Base-by-base conservation (phyloP, 2,797 vertebrate genomes). In the Astyanax mexicanus region DNA sequence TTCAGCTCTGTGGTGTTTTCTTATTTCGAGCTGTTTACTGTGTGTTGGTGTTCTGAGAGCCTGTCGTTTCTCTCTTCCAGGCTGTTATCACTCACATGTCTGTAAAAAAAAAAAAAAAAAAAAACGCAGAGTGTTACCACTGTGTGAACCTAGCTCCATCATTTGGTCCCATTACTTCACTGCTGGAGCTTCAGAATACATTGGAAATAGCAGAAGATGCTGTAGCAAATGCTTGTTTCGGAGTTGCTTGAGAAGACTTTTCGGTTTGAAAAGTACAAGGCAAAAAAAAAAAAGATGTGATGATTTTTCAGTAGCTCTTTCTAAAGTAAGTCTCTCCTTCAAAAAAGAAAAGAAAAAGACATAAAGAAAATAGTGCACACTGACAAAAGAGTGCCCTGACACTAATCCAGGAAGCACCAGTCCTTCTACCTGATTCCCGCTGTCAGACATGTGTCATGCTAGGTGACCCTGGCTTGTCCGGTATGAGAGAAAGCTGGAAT, bases 401-500 rank as follows among this genome's bases (percentile, higher is more conserved):
- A 52, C 55, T 69, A 57, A 74, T 67, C 23, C 54, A 74, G 42
- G 45, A 37, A 19, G 3, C 44, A 29, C 42, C 6, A 21, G 10
- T 44, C 49, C 23, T 7, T n/a, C 47, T 12, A 21, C 29, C 27
- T 72, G 71, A 45, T 72, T 73, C 52, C 61, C 61, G 25, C 45
- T 72, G 62, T 82, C 75, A 70, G 64, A 23, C 72, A 67, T 4
- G 15, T 32, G 68, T 11, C 68, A 37, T 49, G 49, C 15, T 71
- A n/a, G 23, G 62, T 77, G 76, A 74, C 79, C 54, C 54, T 74
- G 65, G 60, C 71, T 64, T 6, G 23, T 66, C 49, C 44, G 45
- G 19, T 55, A 57, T 23, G 52, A 45, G 60, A 44, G 12, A 55
- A 51, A 74, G 58, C 19, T 23, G 45, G 58, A 82, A 62, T 78